Evolutionary conservation across 2,888 invertebrate species (phyloP).

Genomic region (Apamea crenata): DNA sequence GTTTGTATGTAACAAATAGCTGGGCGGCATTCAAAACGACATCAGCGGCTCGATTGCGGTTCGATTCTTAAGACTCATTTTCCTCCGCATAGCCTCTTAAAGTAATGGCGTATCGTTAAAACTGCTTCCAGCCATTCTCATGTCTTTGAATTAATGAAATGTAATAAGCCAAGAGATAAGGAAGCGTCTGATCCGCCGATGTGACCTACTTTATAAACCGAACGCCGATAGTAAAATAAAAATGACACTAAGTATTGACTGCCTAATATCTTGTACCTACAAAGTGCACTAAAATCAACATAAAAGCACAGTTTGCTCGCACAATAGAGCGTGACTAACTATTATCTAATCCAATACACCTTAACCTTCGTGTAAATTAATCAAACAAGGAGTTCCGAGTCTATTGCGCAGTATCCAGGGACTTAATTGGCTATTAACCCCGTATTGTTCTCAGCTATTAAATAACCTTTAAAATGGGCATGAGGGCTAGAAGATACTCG

Average conservation of each 20-base stretch:
- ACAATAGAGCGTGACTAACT: constrained; percentile 25
- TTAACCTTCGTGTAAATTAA: constrained; percentile 55
- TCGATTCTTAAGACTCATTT: constrained; percentile 75
- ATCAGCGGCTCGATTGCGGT: constrained; percentile 63
- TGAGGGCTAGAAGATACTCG: constrained; percentile 47
- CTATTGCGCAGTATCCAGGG: constrained; percentile 31
- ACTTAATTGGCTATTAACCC: constrained; percentile 61
- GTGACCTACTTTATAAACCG: constrained; percentile 32
- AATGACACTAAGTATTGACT: not conserved
- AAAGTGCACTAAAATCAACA: constrained; percentile 21
- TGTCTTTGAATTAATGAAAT: constrained; percentile 81
- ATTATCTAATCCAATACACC: constrained; percentile 45
- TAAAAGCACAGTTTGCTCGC: constrained; percentile 14
- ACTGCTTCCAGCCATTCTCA: constrained; percentile 73
- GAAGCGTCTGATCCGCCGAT: constrained; percentile 26
- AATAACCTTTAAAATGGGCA: constrained; percentile 58
- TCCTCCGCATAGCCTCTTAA: constrained; percentile 75
- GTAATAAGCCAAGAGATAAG: constrained; percentile 76
- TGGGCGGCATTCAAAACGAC: constrained; percentile 55
- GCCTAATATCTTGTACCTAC: not conserved
- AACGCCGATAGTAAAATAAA: constrained; percentile 21
- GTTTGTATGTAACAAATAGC: constrained; percentile 51
- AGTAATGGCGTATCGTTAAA: constrained; percentile 80
- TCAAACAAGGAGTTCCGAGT: constrained; percentile 46
- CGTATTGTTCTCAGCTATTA: constrained; percentile 59